Conservation (phyloP, 1,140 invertebrate genomes). For the Pseudomyrmex sp. region DNA sequence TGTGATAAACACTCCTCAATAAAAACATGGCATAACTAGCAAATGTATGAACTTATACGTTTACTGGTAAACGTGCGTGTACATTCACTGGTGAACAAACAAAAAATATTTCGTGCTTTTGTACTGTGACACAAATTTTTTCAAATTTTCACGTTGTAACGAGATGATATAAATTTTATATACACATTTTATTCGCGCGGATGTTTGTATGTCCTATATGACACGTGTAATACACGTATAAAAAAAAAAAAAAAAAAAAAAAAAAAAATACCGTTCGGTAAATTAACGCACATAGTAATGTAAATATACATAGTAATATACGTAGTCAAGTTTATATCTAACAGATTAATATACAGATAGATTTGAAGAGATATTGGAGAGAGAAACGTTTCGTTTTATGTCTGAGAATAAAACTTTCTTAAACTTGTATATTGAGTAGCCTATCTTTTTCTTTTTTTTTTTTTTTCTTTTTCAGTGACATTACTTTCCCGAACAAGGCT, state of each 20-base stretch:
- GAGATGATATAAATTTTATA: conserved; percentile 22
- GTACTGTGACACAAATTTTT: neutral
- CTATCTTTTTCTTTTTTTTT: neutral
- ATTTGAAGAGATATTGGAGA: conserved; percentile 1
- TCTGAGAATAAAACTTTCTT: conserved; percentile 1
- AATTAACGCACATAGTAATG: neutral
- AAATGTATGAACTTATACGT: no score
- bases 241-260: neutral
- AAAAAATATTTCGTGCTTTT: no score
- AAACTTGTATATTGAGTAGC: neutral
- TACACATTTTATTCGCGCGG: neutral
- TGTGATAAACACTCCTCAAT: no score
- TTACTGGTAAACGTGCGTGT: no score
- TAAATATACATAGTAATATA: no score
- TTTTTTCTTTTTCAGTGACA: neutral
- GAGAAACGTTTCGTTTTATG: neutral
- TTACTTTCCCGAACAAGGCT: neutral
- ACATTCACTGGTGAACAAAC: no score
- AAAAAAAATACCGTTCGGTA: neutral
- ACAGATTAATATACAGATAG: neutral
- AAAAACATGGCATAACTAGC: no score
- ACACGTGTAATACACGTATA: neutral
- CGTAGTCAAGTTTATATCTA: neutral
- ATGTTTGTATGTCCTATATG: no score
- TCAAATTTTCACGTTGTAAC: conserved; percentile 45